A percentile compares a stretch with the other conserved stretches of the same genome.
phyloP scores from a whole-genome alignment of 1,140 invertebrate species.

The Drosophila cardini region DNA sequence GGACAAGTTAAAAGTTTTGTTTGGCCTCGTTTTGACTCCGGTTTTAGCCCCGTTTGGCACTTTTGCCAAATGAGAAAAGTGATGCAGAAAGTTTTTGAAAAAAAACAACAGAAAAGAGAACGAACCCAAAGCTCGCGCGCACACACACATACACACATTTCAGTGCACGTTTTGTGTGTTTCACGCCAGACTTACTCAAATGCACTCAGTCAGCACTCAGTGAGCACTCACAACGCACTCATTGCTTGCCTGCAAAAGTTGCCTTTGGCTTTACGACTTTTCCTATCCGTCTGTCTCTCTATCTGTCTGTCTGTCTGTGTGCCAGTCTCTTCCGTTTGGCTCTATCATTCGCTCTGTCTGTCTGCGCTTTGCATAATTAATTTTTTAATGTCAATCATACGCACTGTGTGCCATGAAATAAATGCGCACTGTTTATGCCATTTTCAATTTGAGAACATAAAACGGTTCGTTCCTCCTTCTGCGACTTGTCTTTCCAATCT shows the following conservation, averaged over 20 bases:
- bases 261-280: slow-evolving; percentile 40
- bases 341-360: slow-evolving; percentile 8
- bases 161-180: slow-evolving; percentile 15
- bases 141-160: slow-evolving; percentile 16
- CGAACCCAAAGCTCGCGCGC: too few species aligned
- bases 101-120: background rate
- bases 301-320: slow-evolving; percentile 4
- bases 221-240: slow-evolving; percentile 39
- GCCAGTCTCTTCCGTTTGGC: background rate
- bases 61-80: slow-evolving; percentile 43
- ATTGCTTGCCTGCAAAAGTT: slow-evolving; percentile 42
- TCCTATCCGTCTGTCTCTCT: slow-evolving; percentile 27
- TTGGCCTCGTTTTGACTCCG: slow-evolving; percentile 15
- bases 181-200: slow-evolving; percentile 22
- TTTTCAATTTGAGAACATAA: slow-evolving; percentile 51
- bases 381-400: slow-evolving; percentile 81
- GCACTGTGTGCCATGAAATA: slow-evolving; percentile 76
- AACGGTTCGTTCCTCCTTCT: slow-evolving; percentile 5
- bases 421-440: slow-evolving; percentile 65
- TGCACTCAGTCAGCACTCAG: slow-evolving; percentile 35
- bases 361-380: slow-evolving; percentile 74
- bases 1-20: slow-evolving; percentile 37
- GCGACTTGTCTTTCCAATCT: background rate
- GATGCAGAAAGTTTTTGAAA: slow-evolving; percentile 30
- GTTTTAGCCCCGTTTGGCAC: slow-evolving; percentile 15